These are phyloP conservation scores for Brachyptera risi DNA, from an alignment of 2,888 invertebrate species.

Conservation along the genomic window DNA sequence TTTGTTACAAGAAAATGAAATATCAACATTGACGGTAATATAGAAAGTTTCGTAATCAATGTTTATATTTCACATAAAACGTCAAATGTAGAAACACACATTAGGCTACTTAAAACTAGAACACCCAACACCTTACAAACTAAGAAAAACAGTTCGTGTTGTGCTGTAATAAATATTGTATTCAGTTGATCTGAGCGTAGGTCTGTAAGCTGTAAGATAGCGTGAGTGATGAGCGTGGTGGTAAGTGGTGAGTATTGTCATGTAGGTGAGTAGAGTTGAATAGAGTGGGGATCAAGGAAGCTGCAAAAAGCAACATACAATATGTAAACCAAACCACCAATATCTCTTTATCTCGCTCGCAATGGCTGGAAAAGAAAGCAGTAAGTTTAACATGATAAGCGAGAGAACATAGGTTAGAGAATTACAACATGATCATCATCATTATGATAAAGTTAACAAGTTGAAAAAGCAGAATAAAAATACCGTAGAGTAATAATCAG, in stretches of 20 bases:
- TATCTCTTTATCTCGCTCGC: slow-evolving; percentile 12
- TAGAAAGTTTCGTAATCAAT: no score
- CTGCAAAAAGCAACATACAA: slow-evolving; percentile 26
- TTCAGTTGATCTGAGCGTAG: background rate
- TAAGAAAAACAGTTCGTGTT: background rate
- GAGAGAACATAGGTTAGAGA: slow-evolving; percentile 11
- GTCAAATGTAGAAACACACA: no score
- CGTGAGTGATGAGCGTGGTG: slow-evolving; percentile 15
- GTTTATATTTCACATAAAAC: no score
- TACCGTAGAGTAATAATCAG: background rate
- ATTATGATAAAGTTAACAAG: no score
- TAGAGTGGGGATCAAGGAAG: slow-evolving; percentile 14
- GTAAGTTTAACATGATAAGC: slow-evolving; percentile 5
- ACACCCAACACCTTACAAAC: no score
- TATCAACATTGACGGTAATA: no score
- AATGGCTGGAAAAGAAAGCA: slow-evolving; percentile 30
- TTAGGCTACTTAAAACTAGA: no score
- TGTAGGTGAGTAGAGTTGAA: slow-evolving; percentile 13
- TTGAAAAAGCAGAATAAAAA: no score
- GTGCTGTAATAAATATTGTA: background rate
- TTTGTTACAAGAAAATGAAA: background rate
- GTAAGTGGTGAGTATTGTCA: slow-evolving; percentile 26
- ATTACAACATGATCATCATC: no score
- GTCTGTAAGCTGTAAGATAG: slow-evolving; percentile 27
- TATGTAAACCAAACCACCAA: slow-evolving; percentile 26